A percentile compares a stretch with the other conserved stretches of the same genome.
Conservation (phyloP, 37 sponge, comb jelly and placozoan species). For the Crambe crambe region DNA sequence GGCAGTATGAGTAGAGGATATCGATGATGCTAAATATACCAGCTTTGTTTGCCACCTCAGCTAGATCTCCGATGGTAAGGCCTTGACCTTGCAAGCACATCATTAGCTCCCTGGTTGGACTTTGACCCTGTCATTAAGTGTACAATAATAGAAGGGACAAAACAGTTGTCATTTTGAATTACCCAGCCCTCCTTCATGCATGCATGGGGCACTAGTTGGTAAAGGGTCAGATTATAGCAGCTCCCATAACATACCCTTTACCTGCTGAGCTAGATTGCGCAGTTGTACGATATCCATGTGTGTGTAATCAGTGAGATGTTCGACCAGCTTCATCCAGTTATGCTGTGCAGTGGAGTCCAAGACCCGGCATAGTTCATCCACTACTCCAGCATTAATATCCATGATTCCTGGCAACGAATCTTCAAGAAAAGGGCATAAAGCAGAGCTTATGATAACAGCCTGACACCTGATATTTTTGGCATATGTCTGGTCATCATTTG, state of each 20-base stretch:
- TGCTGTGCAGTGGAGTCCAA: conserved; percentile 20
- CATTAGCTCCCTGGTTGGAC: conserved; percentile 41
- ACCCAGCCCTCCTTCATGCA: not conserved
- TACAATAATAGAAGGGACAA: not conserved
- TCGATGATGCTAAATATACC: conserved; percentile 6
- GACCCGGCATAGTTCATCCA: not conserved
- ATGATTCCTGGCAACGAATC: too few species aligned
- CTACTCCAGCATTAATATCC: too few species aligned
- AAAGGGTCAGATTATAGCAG: not conserved
- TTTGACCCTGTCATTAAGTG: conserved; percentile 18
- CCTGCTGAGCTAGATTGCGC: conserved; percentile 11
- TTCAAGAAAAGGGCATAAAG: too few species aligned
- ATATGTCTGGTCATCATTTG: too few species aligned
- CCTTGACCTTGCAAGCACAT: conserved; percentile 30
- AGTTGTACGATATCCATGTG: conserved; percentile 22
- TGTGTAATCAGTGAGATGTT: conserved; percentile 28
- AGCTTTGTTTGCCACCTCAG: conserved; percentile 20
- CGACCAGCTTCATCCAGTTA: conserved; percentile 48
- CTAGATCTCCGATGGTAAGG: conserved; percentile 22
- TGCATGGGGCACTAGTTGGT: too few species aligned
- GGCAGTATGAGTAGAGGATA: conserved; percentile 22
- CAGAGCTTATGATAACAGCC: too few species aligned
- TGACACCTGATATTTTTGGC: too few species aligned
- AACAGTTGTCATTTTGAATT: too few species aligned
- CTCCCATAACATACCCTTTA: too few species aligned